Evolutionary conservation across 1,140 invertebrate genomes (phyloP), one percentile per base, ranked within the genome.

Genomic region (Euura lappo): DNA sequence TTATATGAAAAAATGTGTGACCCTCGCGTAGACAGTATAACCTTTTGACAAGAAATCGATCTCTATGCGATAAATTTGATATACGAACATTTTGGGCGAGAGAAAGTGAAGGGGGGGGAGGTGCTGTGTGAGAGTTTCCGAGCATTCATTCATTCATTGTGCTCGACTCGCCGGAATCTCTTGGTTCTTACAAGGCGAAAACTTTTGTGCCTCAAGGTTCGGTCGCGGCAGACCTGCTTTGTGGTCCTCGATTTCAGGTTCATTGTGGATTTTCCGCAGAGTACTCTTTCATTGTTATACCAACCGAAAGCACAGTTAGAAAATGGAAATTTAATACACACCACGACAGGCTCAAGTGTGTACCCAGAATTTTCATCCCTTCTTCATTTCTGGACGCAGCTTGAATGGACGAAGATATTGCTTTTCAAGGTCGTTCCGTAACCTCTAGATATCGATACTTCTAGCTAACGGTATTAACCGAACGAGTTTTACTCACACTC

Each of bases 281-380:
- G 45, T 65, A n/a, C 74, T 28, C 28, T 65, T 65, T 71, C 65
- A 60, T 71, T 75, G 69, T 75, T 73, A 72, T 77, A 67, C 66
- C 70, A 73, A 68, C 3, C 13, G 8, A 4, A 60, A 47, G 69
- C 68, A 71, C 65, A 72, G 71, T 74, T 77, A 80, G 80, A 81
- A 81, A 81, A 82, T 79, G 80, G 79, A 82, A 82, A 79, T 82
- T 81, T 82, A 78, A 81, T 79, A 73, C 76, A 72, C 69, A 71
- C 65, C 45, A 73, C 51, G 71, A 11, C 28, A 3, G 13, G 6
- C 51, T 3, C 8, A 60, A n/a, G 51, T 60, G 51, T 8, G 51
- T n/a, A 6, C 51, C 10, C 51, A 60, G 13, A 60, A 60, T 60
- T 28, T 60, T 60, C 51, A 60, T 60, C 51, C 51, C 51, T n/a